Conservation (phyloP, 2,888 invertebrate species). For the Drosophila kokeensis region DNA sequence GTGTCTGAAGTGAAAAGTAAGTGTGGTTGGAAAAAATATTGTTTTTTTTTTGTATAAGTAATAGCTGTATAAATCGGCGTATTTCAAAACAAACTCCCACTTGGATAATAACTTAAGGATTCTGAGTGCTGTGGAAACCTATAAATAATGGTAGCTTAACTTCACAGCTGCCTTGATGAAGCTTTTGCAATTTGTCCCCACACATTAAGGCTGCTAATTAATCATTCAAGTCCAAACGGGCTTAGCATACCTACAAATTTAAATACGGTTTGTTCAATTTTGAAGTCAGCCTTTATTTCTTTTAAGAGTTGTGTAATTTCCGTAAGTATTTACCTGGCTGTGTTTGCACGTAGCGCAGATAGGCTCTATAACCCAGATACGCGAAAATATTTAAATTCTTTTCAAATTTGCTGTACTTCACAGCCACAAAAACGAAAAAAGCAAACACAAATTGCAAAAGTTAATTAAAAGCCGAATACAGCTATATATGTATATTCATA, state of each 20-base stretch:
- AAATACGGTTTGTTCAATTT: background rate
- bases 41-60: background rate
- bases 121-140: background rate
- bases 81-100: background rate
- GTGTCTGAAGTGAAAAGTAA: slow-evolving; percentile 37
- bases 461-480: slow-evolving; percentile 35
- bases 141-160: background rate
- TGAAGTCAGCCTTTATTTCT: background rate
- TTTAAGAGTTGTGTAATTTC: slow-evolving; percentile 1
- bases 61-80: background rate
- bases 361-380: slow-evolving; percentile 81
- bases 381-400: slow-evolving; percentile 78
- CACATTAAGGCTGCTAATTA: background rate
- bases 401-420: background rate
- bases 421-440: background rate
- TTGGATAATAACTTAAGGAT: background rate
- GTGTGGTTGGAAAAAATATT: slow-evolving; percentile 1
- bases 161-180: background rate
- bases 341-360: slow-evolving; percentile 75
- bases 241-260: background rate
- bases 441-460: slow-evolving; percentile 17
- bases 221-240: background rate
- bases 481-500: background rate
- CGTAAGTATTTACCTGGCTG: slow-evolving; percentile 67
- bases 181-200: too few species aligned